Evolutionary conservation across 2,797 vertebrate genomes (phyloP).

Genomic region (Artibeus jamaicensis): DNA sequence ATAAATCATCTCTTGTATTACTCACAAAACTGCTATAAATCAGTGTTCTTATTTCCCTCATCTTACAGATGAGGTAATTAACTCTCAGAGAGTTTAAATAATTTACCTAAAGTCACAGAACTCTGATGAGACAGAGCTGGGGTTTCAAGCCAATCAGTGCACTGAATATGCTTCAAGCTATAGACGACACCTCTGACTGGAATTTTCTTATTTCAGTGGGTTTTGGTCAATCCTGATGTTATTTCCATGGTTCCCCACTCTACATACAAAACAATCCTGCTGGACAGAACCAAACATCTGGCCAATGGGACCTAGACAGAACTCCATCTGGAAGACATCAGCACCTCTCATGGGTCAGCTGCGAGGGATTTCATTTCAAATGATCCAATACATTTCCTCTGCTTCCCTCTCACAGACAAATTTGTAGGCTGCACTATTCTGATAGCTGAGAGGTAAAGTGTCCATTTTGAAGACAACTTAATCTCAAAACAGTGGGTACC

Average conservation of each 20-base stretch:
- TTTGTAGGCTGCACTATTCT: slow-evolving; percentile 65
- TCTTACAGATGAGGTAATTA: slow-evolving; percentile 22
- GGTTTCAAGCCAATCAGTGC: background rate
- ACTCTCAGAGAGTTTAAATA: slow-evolving; percentile 21
- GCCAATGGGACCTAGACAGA: slow-evolving; percentile 74
- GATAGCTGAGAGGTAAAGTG: slow-evolving; percentile 68
- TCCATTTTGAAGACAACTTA: slow-evolving; percentile 62
- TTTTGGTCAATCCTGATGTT: slow-evolving; percentile 66
- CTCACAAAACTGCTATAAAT: background rate
- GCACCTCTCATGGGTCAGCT: slow-evolving; percentile 77
- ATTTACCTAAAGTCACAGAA: slow-evolving; percentile 21
- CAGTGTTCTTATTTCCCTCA: background rate
- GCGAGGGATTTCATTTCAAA: slow-evolving; percentile 77
- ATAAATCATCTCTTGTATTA: background rate
- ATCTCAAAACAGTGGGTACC: slow-evolving; percentile 40
- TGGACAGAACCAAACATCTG: slow-evolving; percentile 71
- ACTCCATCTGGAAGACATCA: slow-evolving; percentile 78
- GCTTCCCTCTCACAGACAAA: slow-evolving; percentile 67
- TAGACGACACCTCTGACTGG: slow-evolving; percentile 66
- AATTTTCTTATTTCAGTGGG: slow-evolving; percentile 70
- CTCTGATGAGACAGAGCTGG: slow-evolving; percentile 4
- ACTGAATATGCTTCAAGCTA: slow-evolving; percentile 55
- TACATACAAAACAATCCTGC: slow-evolving; percentile 77
- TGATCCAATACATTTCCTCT: slow-evolving; percentile 78
- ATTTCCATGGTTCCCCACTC: slow-evolving; percentile 77